Conservation (phyloP, 2,113 vertebrate species). For the Forbesichthys agassizii region DNA sequence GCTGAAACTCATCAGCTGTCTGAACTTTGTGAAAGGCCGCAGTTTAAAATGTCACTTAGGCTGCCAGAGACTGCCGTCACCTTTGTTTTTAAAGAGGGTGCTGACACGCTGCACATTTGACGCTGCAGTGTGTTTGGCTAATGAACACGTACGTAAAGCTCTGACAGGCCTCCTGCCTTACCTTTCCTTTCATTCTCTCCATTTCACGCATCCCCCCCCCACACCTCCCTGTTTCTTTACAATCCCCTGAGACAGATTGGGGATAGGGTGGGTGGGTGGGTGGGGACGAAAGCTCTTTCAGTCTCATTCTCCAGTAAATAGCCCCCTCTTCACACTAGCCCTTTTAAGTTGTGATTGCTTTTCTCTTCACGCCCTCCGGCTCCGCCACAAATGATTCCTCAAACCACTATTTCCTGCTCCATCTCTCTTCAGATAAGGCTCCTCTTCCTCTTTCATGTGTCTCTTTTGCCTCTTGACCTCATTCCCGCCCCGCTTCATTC, state of each 20-base stretch:
- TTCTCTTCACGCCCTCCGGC: constrained; percentile 55
- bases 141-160: constrained; percentile 46
- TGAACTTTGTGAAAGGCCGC: constrained; percentile 8
- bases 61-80: constrained; percentile 33
- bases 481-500: background rate
- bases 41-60: constrained; percentile 51
- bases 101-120: constrained; percentile 41
- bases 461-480: constrained; percentile 25
- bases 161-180: constrained; percentile 35
- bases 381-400: constrained; percentile 63
- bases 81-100: constrained; percentile 26
- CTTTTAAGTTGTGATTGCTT: constrained; percentile 74
- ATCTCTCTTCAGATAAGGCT: constrained; percentile 59
- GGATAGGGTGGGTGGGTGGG: background rate
- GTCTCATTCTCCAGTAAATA: constrained; percentile 73
- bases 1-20: constrained; percentile 32
- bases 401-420: constrained; percentile 68
- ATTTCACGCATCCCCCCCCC: constrained; percentile 11
- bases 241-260: constrained; percentile 30
- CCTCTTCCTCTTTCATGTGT: constrained; percentile 56
- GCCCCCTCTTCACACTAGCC: constrained; percentile 62
- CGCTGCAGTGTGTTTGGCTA: constrained; percentile 34
- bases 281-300: constrained; percentile 57
- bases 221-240: constrained; percentile 24
- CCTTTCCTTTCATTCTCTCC: background rate